Evolutionary conservation across 2,888 invertebrate genomes (phyloP).

Genomic region (Xanthostigma xanthostigma): DNA sequence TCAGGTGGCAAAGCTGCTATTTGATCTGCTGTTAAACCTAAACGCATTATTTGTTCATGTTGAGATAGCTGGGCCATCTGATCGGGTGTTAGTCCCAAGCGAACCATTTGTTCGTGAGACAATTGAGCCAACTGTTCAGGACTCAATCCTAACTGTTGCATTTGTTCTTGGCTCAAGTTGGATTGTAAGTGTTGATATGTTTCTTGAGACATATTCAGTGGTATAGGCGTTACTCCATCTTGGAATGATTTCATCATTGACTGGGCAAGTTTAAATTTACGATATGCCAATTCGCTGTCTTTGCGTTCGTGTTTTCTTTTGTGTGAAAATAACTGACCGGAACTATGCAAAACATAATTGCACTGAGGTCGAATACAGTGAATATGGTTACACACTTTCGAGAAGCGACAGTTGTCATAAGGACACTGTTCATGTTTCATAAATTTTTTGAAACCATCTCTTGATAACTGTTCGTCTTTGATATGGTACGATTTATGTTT

Average conservation of each 20-base stretch:
- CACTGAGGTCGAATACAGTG: constrained; percentile 94
- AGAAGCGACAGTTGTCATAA: constrained; percentile 84
- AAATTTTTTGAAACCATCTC: constrained; percentile 97
- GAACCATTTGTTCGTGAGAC: too few relatives aligned
- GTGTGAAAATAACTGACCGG: constrained; percentile 92
- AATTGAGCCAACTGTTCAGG: too few relatives aligned
- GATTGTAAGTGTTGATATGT: too few relatives aligned
- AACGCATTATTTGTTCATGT: constrained; percentile 3
- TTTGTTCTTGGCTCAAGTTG: too few relatives aligned
- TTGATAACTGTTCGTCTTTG: constrained; percentile 87
- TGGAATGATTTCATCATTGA: constrained; percentile 41
- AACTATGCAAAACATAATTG: constrained; percentile 90
- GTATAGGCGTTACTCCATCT: constrained; percentile 33
- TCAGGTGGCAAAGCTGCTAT: neutral
- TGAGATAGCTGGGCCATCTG: too few relatives aligned
- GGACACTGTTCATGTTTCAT: constrained; percentile 93
- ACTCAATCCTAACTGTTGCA: too few relatives aligned
- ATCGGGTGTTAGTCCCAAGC: too few relatives aligned
- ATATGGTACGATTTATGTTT: constrained; percentile 98
- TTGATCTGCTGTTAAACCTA: constrained; percentile 5
- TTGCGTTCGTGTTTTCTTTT: constrained; percentile 94
- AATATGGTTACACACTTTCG: constrained; percentile 92
- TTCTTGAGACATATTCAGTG: neutral
- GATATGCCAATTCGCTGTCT: constrained; percentile 78
- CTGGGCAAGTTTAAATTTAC: constrained; percentile 51